Evolutionary conservation across 2,113 vertebrate species (phyloP).

Genomic region (Xiphorhynchus elegans): DNA sequence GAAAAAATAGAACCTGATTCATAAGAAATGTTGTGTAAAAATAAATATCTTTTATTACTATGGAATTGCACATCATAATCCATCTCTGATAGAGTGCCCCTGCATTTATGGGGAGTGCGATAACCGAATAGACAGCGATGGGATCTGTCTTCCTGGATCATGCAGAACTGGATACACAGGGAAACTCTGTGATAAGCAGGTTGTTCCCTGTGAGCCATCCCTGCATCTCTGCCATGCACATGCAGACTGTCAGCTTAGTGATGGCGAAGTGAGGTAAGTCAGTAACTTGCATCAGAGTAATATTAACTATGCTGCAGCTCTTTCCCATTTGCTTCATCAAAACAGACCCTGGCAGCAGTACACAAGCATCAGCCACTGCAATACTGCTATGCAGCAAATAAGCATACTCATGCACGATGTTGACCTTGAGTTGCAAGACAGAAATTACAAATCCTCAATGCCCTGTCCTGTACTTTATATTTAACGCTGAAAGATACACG

Average conservation of each 20-base stretch:
- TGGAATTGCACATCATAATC: not conserved
- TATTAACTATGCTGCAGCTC: not conserved
- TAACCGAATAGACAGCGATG: slow-evolving; percentile 77
- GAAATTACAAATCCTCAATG: not conserved
- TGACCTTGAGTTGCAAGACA: not conserved
- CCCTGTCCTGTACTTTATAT: not conserved
- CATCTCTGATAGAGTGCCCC: slow-evolving; percentile 77
- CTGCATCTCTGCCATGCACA: slow-evolving; percentile 83
- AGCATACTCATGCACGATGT: not conserved
- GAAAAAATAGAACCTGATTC: not conserved
- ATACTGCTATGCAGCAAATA: not conserved
- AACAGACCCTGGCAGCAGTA: not conserved
- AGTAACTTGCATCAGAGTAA: not conserved
- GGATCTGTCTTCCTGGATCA: slow-evolving; percentile 79
- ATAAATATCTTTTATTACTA: not conserved
- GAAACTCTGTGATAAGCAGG: slow-evolving; percentile 79
- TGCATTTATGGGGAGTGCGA: slow-evolving; percentile 85
- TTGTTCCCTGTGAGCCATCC: slow-evolving; percentile 73
- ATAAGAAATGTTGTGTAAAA: not conserved
- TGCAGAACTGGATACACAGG: slow-evolving; percentile 79
- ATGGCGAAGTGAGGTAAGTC: slow-evolving; percentile 75
- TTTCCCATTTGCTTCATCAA: not conserved
- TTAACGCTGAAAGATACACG: not conserved
- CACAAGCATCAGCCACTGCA: not conserved
- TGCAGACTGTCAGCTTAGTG: slow-evolving; percentile 82